Evolutionary conservation across 1,140 invertebrate species (phyloP).

Genomic region (Thaumatotibia leucotreta): DNA sequence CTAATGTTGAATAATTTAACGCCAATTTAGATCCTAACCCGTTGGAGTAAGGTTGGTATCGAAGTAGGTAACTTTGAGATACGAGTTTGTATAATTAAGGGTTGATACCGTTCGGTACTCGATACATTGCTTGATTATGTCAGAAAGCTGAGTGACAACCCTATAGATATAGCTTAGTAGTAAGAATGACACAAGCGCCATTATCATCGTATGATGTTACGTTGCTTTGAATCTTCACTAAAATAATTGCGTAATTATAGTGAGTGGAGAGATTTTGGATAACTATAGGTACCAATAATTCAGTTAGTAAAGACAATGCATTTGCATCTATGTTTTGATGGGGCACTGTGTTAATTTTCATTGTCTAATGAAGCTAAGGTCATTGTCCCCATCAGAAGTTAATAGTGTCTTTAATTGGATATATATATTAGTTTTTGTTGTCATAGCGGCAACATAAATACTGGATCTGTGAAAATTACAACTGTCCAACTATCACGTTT

Average conservation of each 20-base stretch:
- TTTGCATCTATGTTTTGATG: neutral
- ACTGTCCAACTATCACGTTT: no score
- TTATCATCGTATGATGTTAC: neutral
- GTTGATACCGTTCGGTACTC: conserved; percentile 38
- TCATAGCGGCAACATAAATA: no score
- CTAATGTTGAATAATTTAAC: neutral
- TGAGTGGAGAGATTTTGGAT: neutral
- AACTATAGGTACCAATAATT: neutral
- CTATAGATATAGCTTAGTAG: neutral
- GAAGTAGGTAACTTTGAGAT: neutral
- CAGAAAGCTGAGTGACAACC: neutral
- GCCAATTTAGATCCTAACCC: neutral
- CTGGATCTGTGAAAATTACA: no score
- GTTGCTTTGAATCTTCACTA: neutral
- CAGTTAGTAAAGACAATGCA: no score
- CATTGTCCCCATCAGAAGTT: no score
- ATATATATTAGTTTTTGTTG: no score
- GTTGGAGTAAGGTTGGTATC: neutral
- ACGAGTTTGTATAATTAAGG: neutral
- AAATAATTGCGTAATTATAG: neutral
- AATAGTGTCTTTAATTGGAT: no score
- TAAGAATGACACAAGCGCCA: neutral
- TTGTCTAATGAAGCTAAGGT: neutral
- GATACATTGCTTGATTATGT: conserved; percentile 35
- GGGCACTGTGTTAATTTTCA: neutral